These are phyloP conservation scores for Axis porcinus DNA, from an alignment of 2,113 vertebrate genomes.

Conservation along the genomic window DNA sequence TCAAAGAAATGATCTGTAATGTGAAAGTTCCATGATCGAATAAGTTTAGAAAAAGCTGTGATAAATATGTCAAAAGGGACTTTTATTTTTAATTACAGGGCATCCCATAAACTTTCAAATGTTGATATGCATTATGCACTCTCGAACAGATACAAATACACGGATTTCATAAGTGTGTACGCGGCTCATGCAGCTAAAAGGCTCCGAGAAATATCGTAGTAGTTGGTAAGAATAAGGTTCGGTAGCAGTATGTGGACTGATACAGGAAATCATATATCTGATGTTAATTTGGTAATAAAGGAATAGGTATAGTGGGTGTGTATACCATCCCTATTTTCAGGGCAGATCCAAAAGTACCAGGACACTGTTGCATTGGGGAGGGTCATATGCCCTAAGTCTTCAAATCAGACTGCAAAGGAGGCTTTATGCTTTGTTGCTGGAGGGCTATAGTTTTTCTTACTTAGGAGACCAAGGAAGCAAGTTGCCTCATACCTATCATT, in stretches of 20 bases:
- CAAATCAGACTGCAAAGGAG: background rate
- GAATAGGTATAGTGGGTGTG: background rate
- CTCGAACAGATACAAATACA: background rate
- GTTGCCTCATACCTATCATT: background rate
- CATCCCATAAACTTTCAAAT: background rate
- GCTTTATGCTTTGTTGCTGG: background rate
- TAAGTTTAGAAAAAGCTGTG: background rate
- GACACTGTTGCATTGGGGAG: fast-evolving
- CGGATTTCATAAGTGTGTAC: background rate
- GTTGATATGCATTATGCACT: background rate
- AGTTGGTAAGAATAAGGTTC: background rate
- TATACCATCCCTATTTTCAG: background rate
- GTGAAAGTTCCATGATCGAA: background rate
- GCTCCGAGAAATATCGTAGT: background rate
- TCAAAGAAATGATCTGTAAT: background rate
- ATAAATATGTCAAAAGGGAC: background rate
- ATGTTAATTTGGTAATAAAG: background rate
- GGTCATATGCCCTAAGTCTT: background rate
- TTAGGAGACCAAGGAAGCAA: background rate
- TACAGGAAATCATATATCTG: background rate
- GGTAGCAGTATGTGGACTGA: background rate
- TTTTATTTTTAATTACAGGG: background rate
- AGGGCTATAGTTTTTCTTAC: background rate
- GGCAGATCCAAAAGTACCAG: background rate
- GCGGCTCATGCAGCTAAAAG: background rate